These are phyloP conservation scores for Gymnoscelis rufifasciata DNA, from an alignment of 2,888 invertebrate species.

Conservation along the genomic window DNA sequence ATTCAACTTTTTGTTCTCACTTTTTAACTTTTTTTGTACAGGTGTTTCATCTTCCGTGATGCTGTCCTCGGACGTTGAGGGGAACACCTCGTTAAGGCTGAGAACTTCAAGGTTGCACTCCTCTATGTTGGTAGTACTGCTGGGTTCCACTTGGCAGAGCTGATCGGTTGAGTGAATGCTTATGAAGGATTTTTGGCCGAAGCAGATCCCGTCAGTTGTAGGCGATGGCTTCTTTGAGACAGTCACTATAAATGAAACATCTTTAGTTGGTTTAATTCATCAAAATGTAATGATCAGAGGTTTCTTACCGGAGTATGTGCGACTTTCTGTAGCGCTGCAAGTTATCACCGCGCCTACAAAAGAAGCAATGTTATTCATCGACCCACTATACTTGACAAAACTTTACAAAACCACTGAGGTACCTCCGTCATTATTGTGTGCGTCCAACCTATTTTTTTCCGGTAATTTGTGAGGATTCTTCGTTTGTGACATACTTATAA, in stretches of 20 bases:
- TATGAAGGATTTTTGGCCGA: conserved; percentile 68
- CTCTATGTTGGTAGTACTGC: conserved; percentile 48
- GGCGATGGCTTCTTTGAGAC: conserved; percentile 61
- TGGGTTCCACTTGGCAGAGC: conserved; percentile 58
- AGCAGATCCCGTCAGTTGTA: conserved; percentile 47
- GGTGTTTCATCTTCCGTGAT: conserved; percentile 61
- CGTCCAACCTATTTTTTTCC: conserved; percentile 57
- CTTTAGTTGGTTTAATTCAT: neutral
- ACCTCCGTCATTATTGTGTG: conserved; percentile 56
- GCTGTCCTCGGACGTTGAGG: conserved; percentile 73
- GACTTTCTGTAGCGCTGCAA: conserved; percentile 51
- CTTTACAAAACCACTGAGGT: conserved; percentile 19
- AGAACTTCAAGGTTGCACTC: conserved; percentile 70
- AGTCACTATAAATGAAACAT: conserved; percentile 51
- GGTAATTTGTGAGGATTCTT: conserved; percentile 67
- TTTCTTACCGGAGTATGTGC: conserved; percentile 62
- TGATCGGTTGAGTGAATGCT: conserved; percentile 74
- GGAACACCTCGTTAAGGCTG: conserved; percentile 68
- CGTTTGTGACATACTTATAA: conserved; percentile 72
- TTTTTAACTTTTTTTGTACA: conserved; percentile 45
- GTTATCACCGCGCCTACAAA: conserved; percentile 54
- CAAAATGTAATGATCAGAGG: neutral
- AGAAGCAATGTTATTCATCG: conserved; percentile 17
- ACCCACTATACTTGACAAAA: neutral
- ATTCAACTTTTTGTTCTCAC: conserved; percentile 40